Evolutionary conservation across 2,888 invertebrate genomes (phyloP), one percentile per base, ranked within the genome.

Genomic region (Euzetes globulus): DNA sequence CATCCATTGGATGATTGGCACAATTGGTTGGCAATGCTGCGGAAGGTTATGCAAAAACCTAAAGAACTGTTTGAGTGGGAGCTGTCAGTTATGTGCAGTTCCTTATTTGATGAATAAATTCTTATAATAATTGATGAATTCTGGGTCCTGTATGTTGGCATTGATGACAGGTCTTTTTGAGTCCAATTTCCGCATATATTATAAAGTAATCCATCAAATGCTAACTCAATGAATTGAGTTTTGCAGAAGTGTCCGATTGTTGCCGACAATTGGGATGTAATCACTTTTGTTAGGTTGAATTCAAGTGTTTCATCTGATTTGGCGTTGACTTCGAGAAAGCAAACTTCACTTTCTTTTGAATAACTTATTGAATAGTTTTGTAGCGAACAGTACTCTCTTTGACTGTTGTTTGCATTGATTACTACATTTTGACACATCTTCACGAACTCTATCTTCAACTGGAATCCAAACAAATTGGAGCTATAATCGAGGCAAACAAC

Each of bases 151-250:
- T 33, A n/a, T 37, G 41, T 15, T n/a, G 65, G 65, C 33, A 65
- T 33, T n/a, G 37, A 37, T 65, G 19, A 41, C 9, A 41, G 37
- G 29, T 65, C 65, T 1, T 13, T 37, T 65, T 41, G n/a, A 37
- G 17, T 65, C 65, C 65, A 65, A 65, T 65, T 37, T 19, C 65
- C 65, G n/a, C 65, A 65, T 37, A 65, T 17, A 37, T 65, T 33
- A 58, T 58, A 58, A 13, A 65, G 19, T 37, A 9, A 5, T n/a
- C 15, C n/a, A 19, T 65, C 41, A 65, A 65, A 13, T 9, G n/a
- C n/a, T 19, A 65, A 1, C 29, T 65, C 37, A 37, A 65, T 65
- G n/a, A 37, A 65, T 11, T 65, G 33, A n/a, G 15, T 33, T 65
- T 65, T 37, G n/a, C 65, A 65, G 29, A 37, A 37, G 25, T 58